phyloP scores from a whole-genome alignment of 2,888 invertebrate species.

The Amblyjoppa proteus region DNA sequence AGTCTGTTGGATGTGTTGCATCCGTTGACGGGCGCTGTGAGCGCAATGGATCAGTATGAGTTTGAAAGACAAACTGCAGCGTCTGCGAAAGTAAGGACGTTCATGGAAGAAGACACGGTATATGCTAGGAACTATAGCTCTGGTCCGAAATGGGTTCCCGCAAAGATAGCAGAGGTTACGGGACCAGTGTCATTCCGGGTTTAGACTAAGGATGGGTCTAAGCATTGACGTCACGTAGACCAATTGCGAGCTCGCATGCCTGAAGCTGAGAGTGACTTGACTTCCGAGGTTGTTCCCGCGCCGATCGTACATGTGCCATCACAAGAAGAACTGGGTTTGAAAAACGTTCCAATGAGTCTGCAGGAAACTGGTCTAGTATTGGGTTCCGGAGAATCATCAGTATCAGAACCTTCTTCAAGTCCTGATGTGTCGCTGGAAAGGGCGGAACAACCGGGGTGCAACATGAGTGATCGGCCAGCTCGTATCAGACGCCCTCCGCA shows the following conservation, averaged over 20 bases:
- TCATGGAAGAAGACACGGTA: neutral
- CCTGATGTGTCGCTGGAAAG: neutral
- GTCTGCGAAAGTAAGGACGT: neutral
- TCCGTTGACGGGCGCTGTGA: neutral
- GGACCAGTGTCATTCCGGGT: neutral
- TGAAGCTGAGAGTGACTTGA: neutral
- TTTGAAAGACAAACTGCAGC: neutral
- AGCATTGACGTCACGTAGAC: neutral
- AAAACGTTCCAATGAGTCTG: neutral
- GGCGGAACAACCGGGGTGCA: neutral
- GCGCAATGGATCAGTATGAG: neutral
- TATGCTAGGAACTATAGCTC: neutral
- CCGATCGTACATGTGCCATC: neutral
- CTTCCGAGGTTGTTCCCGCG: neutral
- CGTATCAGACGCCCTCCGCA: neutral
- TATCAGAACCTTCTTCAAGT: neutral
- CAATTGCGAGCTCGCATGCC: neutral
- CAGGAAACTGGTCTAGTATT: neutral
- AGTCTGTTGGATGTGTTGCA: neutral
- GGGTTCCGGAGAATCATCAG: neutral
- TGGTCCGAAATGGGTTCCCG: neutral
- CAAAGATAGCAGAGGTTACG: neutral
- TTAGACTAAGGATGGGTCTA: neutral
- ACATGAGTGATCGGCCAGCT: neutral
- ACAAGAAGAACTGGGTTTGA: neutral